A percentile compares a stretch with the other conserved stretches of the same genome.
These are phyloP conservation scores for honey bee (Apis mellifera) DNA, from an alignment of 1,140 invertebrate species.

Conservation along the genomic window Amel_HAv3.1 CM009942.2:3924501-3925000, in stretches of 20 bases:
- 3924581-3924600: conserved; percentile 72
- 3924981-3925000: conserved; percentile 82
- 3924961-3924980: conserved; percentile 75
- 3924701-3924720: conserved; percentile 3
- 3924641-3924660: conserved; percentile 56
- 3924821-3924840: conserved; percentile 71
- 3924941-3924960: conserved; percentile 48
- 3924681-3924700: neutral
- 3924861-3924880: conserved; percentile 64
- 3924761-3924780: conserved; percentile 72
- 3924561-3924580: conserved; percentile 73
- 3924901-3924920: neutral
- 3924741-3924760: conserved; percentile 63
- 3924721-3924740: conserved; percentile 69
- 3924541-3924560: conserved; percentile 72
- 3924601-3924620: conserved; percentile 69
- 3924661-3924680: neutral
- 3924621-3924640: conserved; percentile 64
- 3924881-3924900: neutral
- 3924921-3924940: neutral
- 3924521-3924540: conserved; percentile 73
- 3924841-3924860: conserved; percentile 69
- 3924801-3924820: conserved; percentile 63
- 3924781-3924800: conserved; percentile 74
- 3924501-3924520: conserved; percentile 38